A percentile compares a stretch with the other conserved stretches of the same genome.
These are phyloP conservation scores for Hyppa rectilinea DNA, from an alignment of 2,888 invertebrate genomes.

Conservation along the genomic window DNA sequence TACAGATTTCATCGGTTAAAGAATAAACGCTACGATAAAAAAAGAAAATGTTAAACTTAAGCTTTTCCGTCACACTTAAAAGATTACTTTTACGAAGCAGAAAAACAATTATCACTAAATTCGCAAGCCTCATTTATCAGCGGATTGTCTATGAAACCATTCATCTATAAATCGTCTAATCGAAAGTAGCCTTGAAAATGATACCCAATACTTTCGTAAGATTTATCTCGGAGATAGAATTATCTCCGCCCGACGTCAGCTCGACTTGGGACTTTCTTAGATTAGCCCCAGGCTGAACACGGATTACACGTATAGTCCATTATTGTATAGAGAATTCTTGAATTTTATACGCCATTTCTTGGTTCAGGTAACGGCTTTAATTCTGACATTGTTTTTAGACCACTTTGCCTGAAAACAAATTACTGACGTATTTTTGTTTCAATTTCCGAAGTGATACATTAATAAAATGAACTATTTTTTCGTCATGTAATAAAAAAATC, in stretches of 20 bases:
- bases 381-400: background rate
- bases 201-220: slow-evolving; percentile 32
- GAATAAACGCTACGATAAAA: background rate
- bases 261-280: slow-evolving; percentile 28
- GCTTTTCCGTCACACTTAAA: slow-evolving; percentile 19
- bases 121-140: slow-evolving; percentile 22
- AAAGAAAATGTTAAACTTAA: slow-evolving; percentile 14
- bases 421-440: background rate
- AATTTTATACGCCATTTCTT: background rate
- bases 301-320: slow-evolving; percentile 45
- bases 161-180: slow-evolving; percentile 22
- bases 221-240: slow-evolving; percentile 26
- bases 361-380: background rate
- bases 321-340: slow-evolving; percentile 14
- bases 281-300: slow-evolving; percentile 17
- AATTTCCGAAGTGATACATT: background rate
- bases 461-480: background rate
- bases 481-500: background rate
- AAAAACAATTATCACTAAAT: slow-evolving; percentile 6
- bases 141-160: slow-evolving; percentile 17
- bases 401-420: background rate
- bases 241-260: slow-evolving; percentile 19
- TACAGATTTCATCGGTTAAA: background rate
- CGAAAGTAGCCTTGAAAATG: slow-evolving; percentile 20
- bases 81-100: slow-evolving; percentile 11